A percentile compares a stretch with the other conserved stretches of the same genome.
phyloP scores from a whole-genome alignment of 2,888 invertebrate species.

The Arctia plantaginis region DNA sequence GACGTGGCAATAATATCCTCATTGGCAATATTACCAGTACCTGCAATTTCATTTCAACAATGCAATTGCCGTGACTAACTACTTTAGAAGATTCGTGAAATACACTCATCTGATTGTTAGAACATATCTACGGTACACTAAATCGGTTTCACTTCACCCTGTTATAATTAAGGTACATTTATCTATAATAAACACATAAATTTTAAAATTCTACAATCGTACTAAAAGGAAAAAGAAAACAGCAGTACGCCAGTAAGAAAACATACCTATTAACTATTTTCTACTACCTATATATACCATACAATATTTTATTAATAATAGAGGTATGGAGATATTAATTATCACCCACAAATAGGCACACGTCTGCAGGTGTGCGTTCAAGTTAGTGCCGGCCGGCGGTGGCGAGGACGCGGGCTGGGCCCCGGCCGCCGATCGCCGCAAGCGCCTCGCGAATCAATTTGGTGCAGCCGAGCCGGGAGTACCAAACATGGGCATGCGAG shows the following conservation, averaged over 20 bases:
- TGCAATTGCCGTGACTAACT: not conserved
- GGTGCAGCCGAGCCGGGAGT: slow-evolving; percentile 18
- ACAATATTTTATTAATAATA: not conserved
- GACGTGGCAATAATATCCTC: not conserved
- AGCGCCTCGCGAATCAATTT: slow-evolving; percentile 43
- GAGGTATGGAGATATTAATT: not conserved
- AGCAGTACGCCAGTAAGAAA: no score
- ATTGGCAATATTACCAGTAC: not conserved
- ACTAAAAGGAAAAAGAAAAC: no score
- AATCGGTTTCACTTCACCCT: no score
- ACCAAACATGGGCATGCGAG: slow-evolving; percentile 26
- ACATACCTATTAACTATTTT: no score
- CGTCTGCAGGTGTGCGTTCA: not conserved
- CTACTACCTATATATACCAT: not conserved
- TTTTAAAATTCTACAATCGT: no score
- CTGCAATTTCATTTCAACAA: no score
- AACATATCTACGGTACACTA: no score
- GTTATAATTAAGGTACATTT: no score
- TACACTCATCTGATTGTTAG: not conserved
- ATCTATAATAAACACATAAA: no score
- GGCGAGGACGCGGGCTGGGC: not conserved
- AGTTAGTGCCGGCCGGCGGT: no score
- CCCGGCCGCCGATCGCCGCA: slow-evolving; percentile 24
- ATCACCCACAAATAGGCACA: not conserved
- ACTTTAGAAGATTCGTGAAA: not conserved